phyloP scores from a whole-genome alignment of 2,113 vertebrate species.

The Taxidea taxus region DNA sequence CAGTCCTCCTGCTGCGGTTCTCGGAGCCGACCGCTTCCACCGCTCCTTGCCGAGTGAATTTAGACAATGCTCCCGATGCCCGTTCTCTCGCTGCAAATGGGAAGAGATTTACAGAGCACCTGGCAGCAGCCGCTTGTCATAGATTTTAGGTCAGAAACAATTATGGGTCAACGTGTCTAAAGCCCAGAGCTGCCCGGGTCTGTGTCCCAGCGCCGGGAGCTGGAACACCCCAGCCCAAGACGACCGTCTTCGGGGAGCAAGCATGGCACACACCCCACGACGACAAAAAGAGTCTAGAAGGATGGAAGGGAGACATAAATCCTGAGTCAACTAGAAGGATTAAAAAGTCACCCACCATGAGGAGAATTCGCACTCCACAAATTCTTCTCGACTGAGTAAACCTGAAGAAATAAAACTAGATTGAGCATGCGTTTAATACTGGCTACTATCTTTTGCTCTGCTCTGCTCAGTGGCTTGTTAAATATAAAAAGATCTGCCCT shows the following conservation, averaged over 20 bases:
- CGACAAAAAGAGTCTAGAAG: background rate
- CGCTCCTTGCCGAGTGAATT: conserved; percentile 42
- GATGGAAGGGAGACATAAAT: conserved; percentile 78
- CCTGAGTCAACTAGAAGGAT: conserved; percentile 78
- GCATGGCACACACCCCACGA: background rate
- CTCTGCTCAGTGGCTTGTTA: conserved; percentile 85
- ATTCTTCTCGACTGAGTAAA: conserved; percentile 85
- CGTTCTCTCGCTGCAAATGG: background rate
- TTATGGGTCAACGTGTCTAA: conserved; percentile 22
- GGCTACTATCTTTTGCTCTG: conserved; percentile 80
- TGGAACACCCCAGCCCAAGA: background rate
- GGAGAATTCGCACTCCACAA: conserved; percentile 84
- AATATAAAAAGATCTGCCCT: conserved; percentile 85
- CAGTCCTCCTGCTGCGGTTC: background rate
- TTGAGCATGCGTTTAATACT: conserved; percentile 86
- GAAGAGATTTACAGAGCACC: conserved; percentile 51
- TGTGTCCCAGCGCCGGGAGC: background rate
- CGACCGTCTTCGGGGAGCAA: conserved; percentile 10
- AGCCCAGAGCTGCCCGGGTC: background rate
- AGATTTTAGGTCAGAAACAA: conserved; percentile 69
- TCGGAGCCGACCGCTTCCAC: conserved; percentile 45
- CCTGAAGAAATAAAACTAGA: conserved; percentile 87
- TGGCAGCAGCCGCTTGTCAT: conserved; percentile 44
- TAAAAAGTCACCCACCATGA: conserved; percentile 80
- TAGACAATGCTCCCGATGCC: background rate